A percentile compares a stretch with the other conserved stretches of the same genome.
phyloP scores from a whole-genome alignment of 2,113 vertebrate genomes.

The Gopherus evgoodei region DNA sequence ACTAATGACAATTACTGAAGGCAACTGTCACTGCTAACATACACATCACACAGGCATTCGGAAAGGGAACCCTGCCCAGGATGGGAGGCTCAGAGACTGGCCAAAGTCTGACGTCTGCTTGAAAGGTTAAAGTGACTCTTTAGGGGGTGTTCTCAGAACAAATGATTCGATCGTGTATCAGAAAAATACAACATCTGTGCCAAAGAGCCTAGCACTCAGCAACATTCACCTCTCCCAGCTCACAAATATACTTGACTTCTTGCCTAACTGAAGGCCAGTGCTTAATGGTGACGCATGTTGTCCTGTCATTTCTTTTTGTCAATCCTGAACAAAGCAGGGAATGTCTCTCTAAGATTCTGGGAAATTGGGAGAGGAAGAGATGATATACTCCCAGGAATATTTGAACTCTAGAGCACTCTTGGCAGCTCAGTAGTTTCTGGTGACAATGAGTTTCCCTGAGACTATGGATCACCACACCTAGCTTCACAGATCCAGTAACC shows the following conservation, averaged over 20 bases:
- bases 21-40: background rate
- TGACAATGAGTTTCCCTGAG: constrained; percentile 9
- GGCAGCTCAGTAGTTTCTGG: background rate
- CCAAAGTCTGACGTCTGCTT: background rate
- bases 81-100: background rate
- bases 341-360: background rate
- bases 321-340: background rate
- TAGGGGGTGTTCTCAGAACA: background rate
- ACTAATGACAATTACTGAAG: background rate
- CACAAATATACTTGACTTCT: background rate
- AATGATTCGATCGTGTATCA: background rate
- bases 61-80: background rate
- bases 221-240: background rate
- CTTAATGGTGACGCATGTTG: accelerated
- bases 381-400: constrained; percentile 61
- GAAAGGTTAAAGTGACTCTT: accelerated
- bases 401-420: constrained; percentile 38
- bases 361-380: constrained; percentile 13
- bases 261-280: background rate
- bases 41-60: background rate
- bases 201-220: background rate
- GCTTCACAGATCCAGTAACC: background rate
- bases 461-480: background rate
- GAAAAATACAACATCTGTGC: background rate
- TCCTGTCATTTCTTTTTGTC: background rate